These are phyloP conservation scores for Pseudomyrmex sp. DNA, from an alignment of 1,140 invertebrate species.

Conservation along the genomic window DNA sequence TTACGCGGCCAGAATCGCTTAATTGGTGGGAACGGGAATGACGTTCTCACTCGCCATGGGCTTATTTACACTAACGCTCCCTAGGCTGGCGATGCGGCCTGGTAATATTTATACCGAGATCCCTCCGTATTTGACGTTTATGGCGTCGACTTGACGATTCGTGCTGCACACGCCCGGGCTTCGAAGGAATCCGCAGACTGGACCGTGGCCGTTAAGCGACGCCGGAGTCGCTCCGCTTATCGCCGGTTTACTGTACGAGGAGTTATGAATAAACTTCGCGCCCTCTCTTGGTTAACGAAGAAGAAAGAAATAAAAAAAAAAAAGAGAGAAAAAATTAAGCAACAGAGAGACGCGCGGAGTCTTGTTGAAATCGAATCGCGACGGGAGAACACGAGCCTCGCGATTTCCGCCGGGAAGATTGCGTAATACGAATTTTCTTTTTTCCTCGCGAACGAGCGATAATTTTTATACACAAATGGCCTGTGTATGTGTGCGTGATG, in stretches of 20 bases:
- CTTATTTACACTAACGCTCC: slow-evolving; percentile 72
- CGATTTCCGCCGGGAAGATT: slow-evolving; percentile 38
- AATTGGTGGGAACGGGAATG: slow-evolving; percentile 65
- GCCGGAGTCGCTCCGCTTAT: slow-evolving; percentile 48
- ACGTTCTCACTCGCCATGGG: slow-evolving; percentile 11
- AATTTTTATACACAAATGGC: not conserved
- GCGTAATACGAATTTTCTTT: slow-evolving; percentile 23
- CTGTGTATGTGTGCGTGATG: not conserved
- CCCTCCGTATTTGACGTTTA: slow-evolving; percentile 59
- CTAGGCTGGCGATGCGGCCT: slow-evolving; percentile 63
- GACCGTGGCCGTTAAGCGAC: slow-evolving; percentile 16
- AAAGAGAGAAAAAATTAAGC: not conserved
- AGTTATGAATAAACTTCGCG: not conserved
- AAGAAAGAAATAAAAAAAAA: not conserved
- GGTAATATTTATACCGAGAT: slow-evolving; percentile 74
- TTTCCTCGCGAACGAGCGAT: not conserved
- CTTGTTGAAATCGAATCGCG: slow-evolving; percentile 38
- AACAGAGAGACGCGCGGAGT: not conserved
- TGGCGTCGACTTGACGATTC: slow-evolving; percentile 62
- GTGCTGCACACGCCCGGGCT: not conserved
- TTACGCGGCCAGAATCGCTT: slow-evolving; percentile 64
- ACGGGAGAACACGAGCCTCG: slow-evolving; percentile 17
- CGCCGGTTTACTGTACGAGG: slow-evolving; percentile 36
- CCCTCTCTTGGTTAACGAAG: slow-evolving; percentile 1
- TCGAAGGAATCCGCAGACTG: slow-evolving; percentile 6